Conservation (phyloP, 2,797 vertebrate species). For the Ctenopoma kingsleyae region DNA sequence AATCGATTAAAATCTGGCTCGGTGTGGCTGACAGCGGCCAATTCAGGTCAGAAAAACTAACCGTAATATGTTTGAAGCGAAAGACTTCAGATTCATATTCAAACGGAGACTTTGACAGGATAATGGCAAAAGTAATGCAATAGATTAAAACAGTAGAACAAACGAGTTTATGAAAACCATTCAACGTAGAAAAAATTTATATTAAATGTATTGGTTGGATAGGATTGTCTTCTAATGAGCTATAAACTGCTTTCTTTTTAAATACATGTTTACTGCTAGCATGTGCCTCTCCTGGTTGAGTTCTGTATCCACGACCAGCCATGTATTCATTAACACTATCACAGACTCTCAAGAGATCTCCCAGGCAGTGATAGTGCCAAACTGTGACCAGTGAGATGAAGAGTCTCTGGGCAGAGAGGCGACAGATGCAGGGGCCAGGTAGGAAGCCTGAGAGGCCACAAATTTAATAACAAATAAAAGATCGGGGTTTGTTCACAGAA, state of each 20-base stretch:
- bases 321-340: neutral
- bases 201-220: neutral
- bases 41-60: slow-evolving; percentile 31
- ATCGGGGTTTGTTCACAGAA: slow-evolving; percentile 25
- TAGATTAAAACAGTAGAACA: neutral
- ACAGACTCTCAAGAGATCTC: neutral
- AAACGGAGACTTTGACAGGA: neutral
- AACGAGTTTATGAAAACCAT: neutral
- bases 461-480: slow-evolving; percentile 35
- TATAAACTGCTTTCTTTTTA: neutral
- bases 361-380: neutral
- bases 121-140: neutral
- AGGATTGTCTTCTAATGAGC: neutral
- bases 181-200: neutral
- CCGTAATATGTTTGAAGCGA: neutral
- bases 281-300: neutral
- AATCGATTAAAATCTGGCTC: slow-evolving; percentile 12
- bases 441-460: slow-evolving; percentile 19
- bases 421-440: slow-evolving; percentile 12
- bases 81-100: neutral
- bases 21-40: slow-evolving; percentile 19
- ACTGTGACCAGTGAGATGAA: neutral
- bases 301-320: neutral
- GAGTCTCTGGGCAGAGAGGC: slow-evolving; percentile 4
- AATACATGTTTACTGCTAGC: too few relatives aligned